These are phyloP conservation scores for Axea sp. DNA, from an alignment of 2,888 invertebrate species.

Conservation along the genomic window DNA sequence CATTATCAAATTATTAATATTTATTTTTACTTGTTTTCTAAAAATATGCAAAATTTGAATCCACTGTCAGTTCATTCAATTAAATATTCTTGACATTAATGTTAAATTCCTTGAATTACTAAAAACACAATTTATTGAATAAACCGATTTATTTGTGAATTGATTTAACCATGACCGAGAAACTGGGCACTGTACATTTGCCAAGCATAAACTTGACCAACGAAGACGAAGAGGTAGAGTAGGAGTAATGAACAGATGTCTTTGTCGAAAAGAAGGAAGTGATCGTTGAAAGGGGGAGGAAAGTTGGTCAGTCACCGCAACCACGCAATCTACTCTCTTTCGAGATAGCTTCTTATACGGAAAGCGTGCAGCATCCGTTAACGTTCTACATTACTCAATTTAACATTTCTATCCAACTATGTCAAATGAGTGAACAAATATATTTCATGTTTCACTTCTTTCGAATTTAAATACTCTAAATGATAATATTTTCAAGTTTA, in stretches of 20 bases:
- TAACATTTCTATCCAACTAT: slow-evolving; percentile 43
- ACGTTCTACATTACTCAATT: slow-evolving; percentile 62
- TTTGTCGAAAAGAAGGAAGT: slow-evolving; percentile 55
- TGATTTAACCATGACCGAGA: slow-evolving; percentile 75
- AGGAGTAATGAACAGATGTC: slow-evolving; percentile 28
- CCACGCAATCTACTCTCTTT: slow-evolving; percentile 56
- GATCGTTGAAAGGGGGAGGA: slow-evolving; percentile 45
- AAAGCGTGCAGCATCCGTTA: slow-evolving; percentile 61
- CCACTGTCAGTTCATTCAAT: no score
- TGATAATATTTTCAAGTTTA: slow-evolving; percentile 5
- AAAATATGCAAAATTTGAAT: no score
- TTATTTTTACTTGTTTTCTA: no score
- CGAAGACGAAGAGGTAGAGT: slow-evolving; percentile 26
- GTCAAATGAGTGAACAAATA: slow-evolving; percentile 33
- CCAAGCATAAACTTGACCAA: slow-evolving; percentile 49
- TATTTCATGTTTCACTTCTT: slow-evolving; percentile 43
- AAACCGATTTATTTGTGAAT: slow-evolving; percentile 39
- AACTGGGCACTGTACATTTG: slow-evolving; percentile 65
- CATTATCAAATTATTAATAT: no score
- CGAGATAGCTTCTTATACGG: slow-evolving; percentile 55
- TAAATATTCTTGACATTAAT: no score
- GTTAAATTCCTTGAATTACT: no score
- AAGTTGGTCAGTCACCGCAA: slow-evolving; percentile 60
- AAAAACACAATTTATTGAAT: not conserved
- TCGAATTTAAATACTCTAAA: slow-evolving; percentile 7